These are phyloP conservation scores for Pituophis catenifer DNA, from an alignment of 2,113 vertebrate species.

Conservation along the genomic window DNA sequence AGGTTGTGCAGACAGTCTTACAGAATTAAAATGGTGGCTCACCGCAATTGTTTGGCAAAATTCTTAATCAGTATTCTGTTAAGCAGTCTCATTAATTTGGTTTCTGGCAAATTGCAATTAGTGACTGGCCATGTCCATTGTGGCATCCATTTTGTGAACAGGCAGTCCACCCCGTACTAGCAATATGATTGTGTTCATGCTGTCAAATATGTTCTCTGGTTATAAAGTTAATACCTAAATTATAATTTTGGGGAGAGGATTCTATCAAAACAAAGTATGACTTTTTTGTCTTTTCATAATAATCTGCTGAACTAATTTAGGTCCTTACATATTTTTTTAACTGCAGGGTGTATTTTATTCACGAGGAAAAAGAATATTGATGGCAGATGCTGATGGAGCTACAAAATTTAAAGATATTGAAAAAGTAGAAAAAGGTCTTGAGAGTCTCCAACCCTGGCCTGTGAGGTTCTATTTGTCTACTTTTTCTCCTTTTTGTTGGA, in stretches of 20 bases:
- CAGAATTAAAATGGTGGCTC: background rate
- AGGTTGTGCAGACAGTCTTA: background rate
- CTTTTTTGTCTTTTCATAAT: background rate
- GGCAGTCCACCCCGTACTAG: background rate
- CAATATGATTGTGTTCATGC: background rate
- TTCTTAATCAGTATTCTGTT: background rate
- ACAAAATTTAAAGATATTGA: constrained; percentile 92
- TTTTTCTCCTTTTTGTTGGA: background rate
- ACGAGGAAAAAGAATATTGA: constrained; percentile 84
- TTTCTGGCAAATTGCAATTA: background rate
- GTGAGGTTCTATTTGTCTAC: constrained; percentile 67
- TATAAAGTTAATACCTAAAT: background rate
- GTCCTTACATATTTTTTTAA: constrained; percentile 33
- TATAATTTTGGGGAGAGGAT: background rate
- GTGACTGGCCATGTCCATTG: background rate
- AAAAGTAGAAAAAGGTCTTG: constrained; percentile 87
- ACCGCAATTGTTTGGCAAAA: background rate
- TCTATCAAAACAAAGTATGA: background rate
- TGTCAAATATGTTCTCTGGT: background rate
- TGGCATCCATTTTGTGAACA: background rate
- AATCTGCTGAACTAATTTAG: background rate
- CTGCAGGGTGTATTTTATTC: constrained; percentile 86
- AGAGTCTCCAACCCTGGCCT: constrained; percentile 77
- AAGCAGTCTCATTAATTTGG: background rate
- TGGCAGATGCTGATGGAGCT: constrained; percentile 97